Evolutionary conservation across 2,888 invertebrate species (phyloP).

Genomic region (Hecatera dysodea): DNA sequence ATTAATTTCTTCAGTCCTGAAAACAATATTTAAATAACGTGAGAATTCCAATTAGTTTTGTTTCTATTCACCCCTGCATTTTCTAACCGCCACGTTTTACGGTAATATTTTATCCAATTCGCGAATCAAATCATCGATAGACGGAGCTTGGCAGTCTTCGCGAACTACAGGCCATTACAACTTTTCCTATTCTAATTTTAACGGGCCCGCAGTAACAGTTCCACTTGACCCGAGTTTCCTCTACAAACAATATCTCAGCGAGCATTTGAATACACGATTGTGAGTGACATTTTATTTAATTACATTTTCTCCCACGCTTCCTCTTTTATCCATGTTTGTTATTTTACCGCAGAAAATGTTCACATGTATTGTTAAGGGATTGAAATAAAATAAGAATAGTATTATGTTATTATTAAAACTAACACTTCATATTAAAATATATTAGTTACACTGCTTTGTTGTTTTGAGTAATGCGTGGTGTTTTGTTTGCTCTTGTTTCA

Average conservation of each 20-base stretch:
- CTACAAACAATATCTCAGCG: not conserved
- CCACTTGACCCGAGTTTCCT: constrained; percentile 2
- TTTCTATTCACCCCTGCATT: too few relatives aligned
- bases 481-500: not conserved
- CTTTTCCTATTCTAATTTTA: not conserved
- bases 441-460: not conserved
- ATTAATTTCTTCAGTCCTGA: too few relatives aligned
- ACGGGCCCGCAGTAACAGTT: not conserved
- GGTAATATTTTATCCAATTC: not conserved
- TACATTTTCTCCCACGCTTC: not conserved
- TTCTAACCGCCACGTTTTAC: too few relatives aligned
- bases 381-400: not conserved
- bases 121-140: not conserved
- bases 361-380: not conserved
- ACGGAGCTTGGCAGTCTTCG: not conserved
- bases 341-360: not conserved
- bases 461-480: too few relatives aligned
- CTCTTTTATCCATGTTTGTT: not conserved
- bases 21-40: too few relatives aligned
- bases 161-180: not conserved
- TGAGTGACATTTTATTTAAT: constrained; percentile 21
- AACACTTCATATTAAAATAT: too few relatives aligned
- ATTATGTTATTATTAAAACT: not conserved
- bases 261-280: constrained; percentile 6
- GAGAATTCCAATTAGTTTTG: too few relatives aligned